Base-by-base conservation (phyloP, 2,888 invertebrate species). In the Spodoptera picta region DNA sequence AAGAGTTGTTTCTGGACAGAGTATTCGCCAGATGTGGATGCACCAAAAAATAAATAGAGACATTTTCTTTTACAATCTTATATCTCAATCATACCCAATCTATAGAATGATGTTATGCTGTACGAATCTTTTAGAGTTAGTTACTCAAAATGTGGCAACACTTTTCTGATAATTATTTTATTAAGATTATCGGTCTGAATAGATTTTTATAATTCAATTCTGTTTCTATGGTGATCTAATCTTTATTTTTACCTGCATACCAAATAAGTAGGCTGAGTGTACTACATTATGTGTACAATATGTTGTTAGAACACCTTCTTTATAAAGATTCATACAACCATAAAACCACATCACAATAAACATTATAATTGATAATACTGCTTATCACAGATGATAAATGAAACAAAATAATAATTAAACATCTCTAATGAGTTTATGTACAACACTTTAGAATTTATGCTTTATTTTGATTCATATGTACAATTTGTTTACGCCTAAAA, bases 381-480 rank as follows among this genome's bases (percentile, higher is more conserved):
- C 74, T 85, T 90, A 90, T 91, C 91, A 92, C 91, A 91, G 91
- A 89, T 83, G 52, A 45, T 65, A 90, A 89, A 88, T 74, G 76
- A 89, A 88, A 83, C 62, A 78, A 83, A 84, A 82, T 69, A 67
- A 79, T 75, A 72, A 75, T 74, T 67, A 79, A 81, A 80, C 81
- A 81, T 68, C 62, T 69, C 83, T 85, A 86, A 82, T 86, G 81
- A 83, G 81, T 87, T 83, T 92, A 92, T 92, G 69, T 92, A 94
- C 92, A 92, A 85, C 79, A 87, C 84, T 94, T 94, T 93, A 93
- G 93, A 94, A 94, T 94, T 87, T 85, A 91, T 93, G 93, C 92
- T 93, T 93, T 86, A 87, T 85, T 79, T 83, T 79, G 81, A 87
- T 78, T 89, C 74, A 85, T 91, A 92, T 92, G 83, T 90, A 91